Evolutionary conservation across 1,140 invertebrate species (phyloP).

Genomic region (Euwallacea fornicatus): DNA sequence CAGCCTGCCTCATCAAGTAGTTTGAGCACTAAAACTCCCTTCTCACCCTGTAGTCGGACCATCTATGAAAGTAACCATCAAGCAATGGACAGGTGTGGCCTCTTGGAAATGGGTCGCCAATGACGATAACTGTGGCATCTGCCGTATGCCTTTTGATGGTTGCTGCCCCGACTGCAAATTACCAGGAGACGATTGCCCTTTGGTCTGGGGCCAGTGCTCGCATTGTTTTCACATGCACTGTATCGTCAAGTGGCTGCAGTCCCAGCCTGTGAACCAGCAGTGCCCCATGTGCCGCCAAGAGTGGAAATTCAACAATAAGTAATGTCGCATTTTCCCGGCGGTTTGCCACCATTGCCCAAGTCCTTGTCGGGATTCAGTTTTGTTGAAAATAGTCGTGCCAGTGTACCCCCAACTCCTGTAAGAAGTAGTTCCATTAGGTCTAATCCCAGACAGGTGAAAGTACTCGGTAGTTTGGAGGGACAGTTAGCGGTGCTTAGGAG

Average conservation of each 20-base stretch:
- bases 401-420: slow-evolving; percentile 40
- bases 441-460: slow-evolving; percentile 45
- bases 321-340: slow-evolving; percentile 70
- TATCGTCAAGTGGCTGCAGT: slow-evolving; percentile 99
- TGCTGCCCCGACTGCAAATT: slow-evolving; percentile 98
- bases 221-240: slow-evolving; percentile 99
- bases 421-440: slow-evolving; percentile 44
- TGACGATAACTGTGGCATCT: slow-evolving; percentile 99
- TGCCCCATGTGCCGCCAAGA: slow-evolving; percentile 99
- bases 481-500: slow-evolving; percentile 77
- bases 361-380: slow-evolving; percentile 78
- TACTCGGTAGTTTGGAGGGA: slow-evolving; percentile 73
- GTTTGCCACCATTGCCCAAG: slow-evolving; percentile 79
- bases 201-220: slow-evolving; percentile 98
- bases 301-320: slow-evolving; percentile 94
- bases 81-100: slow-evolving; percentile 88
- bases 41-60: too few relatives aligned
- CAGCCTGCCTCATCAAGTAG: too few relatives aligned
- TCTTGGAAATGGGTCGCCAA: slow-evolving; percentile 99
- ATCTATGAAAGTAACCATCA: slow-evolving; percentile 25
- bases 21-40: too few relatives aligned
- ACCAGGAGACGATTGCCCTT: slow-evolving; percentile 96
- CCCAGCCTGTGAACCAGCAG: slow-evolving; percentile 91
- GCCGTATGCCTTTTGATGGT: slow-evolving; percentile 97
- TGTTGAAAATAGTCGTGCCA: slow-evolving; percentile 37